These are phyloP conservation scores for Tanytarsus gracilentus DNA, from an alignment of 2,888 invertebrate genomes.

Conservation along the genomic window DNA sequence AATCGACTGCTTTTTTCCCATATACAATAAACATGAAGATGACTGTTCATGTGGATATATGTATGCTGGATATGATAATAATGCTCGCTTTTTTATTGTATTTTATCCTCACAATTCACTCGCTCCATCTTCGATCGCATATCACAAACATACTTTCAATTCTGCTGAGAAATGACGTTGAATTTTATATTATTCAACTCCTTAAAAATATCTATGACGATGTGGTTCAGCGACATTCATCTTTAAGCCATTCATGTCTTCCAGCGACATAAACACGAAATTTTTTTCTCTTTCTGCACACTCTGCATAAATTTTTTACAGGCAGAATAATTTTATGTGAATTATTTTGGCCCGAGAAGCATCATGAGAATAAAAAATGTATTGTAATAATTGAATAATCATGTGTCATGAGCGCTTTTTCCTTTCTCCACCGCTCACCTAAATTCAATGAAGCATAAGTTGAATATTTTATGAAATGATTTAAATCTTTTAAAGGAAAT, in stretches of 20 bases:
- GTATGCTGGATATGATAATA: conserved; percentile 22
- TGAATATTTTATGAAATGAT: conserved; percentile 18
- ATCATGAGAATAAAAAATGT: conserved; percentile 8
- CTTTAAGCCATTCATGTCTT: neutral
- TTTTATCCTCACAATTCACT: neutral
- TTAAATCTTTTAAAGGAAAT: neutral
- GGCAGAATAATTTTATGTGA: neutral
- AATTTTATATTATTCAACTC: neutral
- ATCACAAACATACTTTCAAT: neutral
- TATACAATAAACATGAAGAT: conserved; percentile 4
- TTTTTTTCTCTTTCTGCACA: neutral
- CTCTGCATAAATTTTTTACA: neutral
- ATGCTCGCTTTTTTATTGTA: conserved; percentile 14
- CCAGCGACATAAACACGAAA: neutral
- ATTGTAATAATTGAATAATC: conserved; percentile 20
- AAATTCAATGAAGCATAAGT: conserved; percentile 3
- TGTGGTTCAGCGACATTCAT: neutral
- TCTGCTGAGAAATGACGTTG: neutral
- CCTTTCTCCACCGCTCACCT: neutral
- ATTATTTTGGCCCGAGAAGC: neutral
- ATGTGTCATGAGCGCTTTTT: conserved; percentile 3
- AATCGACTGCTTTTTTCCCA: conserved; percentile 23
- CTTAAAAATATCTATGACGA: neutral
- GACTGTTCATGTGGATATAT: conserved; percentile 20
- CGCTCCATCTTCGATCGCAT: neutral